Conservation (phyloP, 2,888 invertebrate species). For the Rhabditoides inermis region DNA sequence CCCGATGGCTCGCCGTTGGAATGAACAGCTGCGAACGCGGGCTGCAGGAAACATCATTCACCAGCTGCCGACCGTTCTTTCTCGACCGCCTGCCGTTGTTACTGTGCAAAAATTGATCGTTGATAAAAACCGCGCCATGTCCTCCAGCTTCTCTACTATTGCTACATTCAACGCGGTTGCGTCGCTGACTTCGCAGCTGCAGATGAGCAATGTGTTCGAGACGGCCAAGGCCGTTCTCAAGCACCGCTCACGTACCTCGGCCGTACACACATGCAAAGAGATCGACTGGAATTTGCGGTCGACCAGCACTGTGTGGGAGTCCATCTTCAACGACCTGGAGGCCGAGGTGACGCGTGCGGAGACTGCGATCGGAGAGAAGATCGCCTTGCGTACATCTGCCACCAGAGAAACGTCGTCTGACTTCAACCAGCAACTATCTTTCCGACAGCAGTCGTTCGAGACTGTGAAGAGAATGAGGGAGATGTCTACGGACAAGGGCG, state of each 20-base stretch:
- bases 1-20: conserved; percentile 22
- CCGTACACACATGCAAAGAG: conserved; percentile 22
- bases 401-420: not conserved
- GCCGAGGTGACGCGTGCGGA: conserved; percentile 28
- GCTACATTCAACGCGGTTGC: conserved; percentile 8
- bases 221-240: conserved; percentile 17
- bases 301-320: conserved; percentile 31
- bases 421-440: not conserved
- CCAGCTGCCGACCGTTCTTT: not conserved
- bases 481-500: too few relatives aligned
- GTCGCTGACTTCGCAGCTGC: conserved; percentile 9
- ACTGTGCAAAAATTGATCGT: too few relatives aligned
- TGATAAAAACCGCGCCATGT: not conserved
- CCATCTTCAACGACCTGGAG: conserved; percentile 35
- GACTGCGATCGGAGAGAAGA: conserved; percentile 22
- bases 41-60: conserved; percentile 12
- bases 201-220: conserved; percentile 7
- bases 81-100: too few relatives aligned
- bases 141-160: conserved; percentile 7
- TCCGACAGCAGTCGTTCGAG: not conserved
- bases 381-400: conserved; percentile 17
- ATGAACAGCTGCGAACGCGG: conserved; percentile 19
- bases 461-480: conserved; percentile 15
- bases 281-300: conserved; percentile 28
- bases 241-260: conserved; percentile 20